phyloP scores from a whole-genome alignment of 2,113 vertebrate species.

The Percopsis transmontana region DNA sequence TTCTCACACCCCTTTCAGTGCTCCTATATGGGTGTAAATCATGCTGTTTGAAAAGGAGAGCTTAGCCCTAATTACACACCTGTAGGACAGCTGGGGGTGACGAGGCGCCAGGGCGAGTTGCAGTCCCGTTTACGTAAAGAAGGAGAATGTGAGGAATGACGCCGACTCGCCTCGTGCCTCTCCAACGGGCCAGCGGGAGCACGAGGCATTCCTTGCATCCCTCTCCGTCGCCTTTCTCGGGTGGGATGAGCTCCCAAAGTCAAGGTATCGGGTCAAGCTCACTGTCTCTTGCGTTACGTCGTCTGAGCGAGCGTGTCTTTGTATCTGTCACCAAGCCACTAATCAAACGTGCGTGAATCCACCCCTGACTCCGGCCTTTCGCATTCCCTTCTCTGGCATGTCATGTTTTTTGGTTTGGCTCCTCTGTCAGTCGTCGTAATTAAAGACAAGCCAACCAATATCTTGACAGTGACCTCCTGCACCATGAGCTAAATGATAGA shows the following conservation, averaged over 20 bases:
- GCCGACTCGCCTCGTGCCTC: background rate
- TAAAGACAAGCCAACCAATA: background rate
- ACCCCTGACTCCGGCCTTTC: background rate
- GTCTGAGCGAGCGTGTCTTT: conserved; percentile 18
- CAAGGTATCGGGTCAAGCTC: background rate
- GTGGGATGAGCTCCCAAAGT: background rate
- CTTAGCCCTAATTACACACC: conserved; percentile 66
- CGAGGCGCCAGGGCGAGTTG: conserved; percentile 47
- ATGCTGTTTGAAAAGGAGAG: conserved; percentile 54
- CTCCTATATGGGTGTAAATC: conserved; percentile 48
- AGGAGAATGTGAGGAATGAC: conserved; percentile 70
- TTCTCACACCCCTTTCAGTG: too few relatives aligned
- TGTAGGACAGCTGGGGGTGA: conserved; percentile 35
- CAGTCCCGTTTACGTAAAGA: conserved; percentile 41
- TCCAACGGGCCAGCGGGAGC: background rate
- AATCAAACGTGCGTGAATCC: conserved; percentile 13
- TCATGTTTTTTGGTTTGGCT: background rate
- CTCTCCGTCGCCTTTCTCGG: conserved; percentile 1
- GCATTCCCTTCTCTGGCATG: background rate
- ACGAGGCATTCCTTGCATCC: conserved; percentile 25
- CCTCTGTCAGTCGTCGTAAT: conserved; percentile 7
- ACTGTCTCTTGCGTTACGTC: too few relatives aligned
- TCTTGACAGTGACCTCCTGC: conserved; percentile 33
- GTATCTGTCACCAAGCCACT: conserved; percentile 13
- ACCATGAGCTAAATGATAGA: conserved; percentile 15